phyloP scores from a whole-genome alignment of 2,888 invertebrate species.

The Lasius platythorax region DNA sequence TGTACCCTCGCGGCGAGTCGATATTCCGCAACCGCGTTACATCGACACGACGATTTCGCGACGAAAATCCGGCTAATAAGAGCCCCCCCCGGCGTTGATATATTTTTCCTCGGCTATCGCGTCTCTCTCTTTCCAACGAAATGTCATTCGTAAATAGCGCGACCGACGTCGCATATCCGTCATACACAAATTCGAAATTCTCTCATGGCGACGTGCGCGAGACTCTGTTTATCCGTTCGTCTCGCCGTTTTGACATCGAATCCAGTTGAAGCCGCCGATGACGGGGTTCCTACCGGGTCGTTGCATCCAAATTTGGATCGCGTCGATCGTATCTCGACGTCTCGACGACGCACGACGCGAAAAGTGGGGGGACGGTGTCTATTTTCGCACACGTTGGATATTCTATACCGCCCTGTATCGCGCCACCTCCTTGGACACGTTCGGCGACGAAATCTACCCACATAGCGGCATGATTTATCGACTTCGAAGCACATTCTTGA shows the following conservation, averaged over 20 bases:
- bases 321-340: constrained; percentile 84
- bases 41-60: neutral
- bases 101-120: neutral
- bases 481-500: neutral
- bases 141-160: constrained; percentile 12
- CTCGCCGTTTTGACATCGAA: constrained; percentile 59
- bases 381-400: constrained; percentile 84
- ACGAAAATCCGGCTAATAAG: constrained; percentile 13
- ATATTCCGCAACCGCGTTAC: neutral
- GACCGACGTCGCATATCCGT: constrained; percentile 9
- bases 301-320: constrained; percentile 88
- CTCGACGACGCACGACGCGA: constrained; percentile 79
- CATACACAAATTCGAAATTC: neutral
- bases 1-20: neutral
- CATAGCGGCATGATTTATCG: constrained; percentile 61
- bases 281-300: constrained; percentile 83
- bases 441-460: constrained; percentile 54
- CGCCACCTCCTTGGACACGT: neutral
- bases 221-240: constrained; percentile 32
- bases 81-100: neutral
- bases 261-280: constrained; percentile 52
- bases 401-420: constrained; percentile 75
- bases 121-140: neutral
- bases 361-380: constrained; percentile 85
- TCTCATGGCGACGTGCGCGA: neutral